These are phyloP conservation scores for Dicaeum eximium DNA, from an alignment of 2,113 vertebrate species.

Conservation along the genomic window DNA sequence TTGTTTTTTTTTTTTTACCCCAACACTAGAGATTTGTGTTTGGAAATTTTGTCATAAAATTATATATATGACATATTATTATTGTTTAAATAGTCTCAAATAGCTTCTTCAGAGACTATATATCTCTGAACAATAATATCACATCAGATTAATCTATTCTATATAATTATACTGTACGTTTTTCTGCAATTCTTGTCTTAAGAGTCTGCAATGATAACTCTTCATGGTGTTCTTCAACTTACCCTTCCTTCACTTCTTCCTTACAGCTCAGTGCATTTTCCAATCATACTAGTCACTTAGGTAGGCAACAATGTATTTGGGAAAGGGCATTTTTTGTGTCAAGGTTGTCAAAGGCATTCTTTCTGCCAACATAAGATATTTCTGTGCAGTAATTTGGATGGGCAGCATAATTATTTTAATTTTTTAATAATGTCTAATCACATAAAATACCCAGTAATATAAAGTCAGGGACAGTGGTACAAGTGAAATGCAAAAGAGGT, in stretches of 20 bases:
- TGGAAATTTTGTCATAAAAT: background rate
- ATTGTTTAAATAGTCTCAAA: background rate
- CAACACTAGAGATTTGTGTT: background rate
- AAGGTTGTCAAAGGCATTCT: background rate
- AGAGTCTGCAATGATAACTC: background rate
- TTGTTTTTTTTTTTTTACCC: background rate
- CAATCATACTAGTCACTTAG: background rate
- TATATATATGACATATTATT: background rate
- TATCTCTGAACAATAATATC: background rate
- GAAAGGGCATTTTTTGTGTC: background rate
- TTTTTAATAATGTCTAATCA: background rate
- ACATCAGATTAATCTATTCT: background rate
- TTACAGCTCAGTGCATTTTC: background rate
- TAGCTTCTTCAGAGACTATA: background rate
- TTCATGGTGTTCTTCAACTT: background rate
- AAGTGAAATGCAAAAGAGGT: background rate
- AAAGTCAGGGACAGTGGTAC: background rate
- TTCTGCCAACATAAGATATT: background rate
- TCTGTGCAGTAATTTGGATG: conserved; percentile 20
- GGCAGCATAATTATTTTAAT: conserved; percentile 26
- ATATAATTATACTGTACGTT: background rate
- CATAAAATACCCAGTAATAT: background rate
- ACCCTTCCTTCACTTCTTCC: background rate
- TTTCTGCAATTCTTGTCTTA: background rate
- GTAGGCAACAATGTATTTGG: background rate